A percentile compares a stretch with the other conserved stretches of the same genome.
Conservation (phyloP, 2,888 invertebrate species). For the Meganola albula region DNA sequence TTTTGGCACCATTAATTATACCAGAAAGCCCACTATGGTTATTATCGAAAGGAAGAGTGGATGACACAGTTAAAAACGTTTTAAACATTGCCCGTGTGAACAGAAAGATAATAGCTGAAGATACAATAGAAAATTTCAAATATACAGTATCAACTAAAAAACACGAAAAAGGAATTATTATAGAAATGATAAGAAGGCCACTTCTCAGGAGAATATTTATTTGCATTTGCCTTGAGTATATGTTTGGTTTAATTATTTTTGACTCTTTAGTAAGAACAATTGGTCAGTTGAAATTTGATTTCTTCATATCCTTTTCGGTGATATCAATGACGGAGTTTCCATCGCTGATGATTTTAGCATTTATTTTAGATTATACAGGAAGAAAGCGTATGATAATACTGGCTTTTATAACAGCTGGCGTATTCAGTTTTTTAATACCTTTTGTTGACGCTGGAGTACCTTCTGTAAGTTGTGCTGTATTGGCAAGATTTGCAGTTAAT, state of each 20-base stretch:
- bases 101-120: conserved; percentile 39
- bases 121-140: conserved; percentile 45
- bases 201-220: conserved; percentile 42
- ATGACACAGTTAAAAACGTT: conserved; percentile 46
- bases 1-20: conserved; percentile 45
- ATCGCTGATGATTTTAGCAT: conserved; percentile 45
- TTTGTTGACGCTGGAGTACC: conserved; percentile 41
- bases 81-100: conserved; percentile 42
- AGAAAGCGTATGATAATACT: conserved; percentile 43
- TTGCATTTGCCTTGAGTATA: conserved; percentile 42
- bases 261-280: conserved; percentile 52
- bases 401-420: conserved; percentile 28
- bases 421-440: conserved; percentile 43
- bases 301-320: conserved; percentile 55
- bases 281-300: conserved; percentile 47
- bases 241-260: conserved; percentile 44
- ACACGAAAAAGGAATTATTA: conserved; percentile 27
- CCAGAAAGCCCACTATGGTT: conserved; percentile 63
- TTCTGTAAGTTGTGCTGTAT: conserved; percentile 49
- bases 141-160: conserved; percentile 14
- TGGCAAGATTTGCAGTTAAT: conserved; percentile 52
- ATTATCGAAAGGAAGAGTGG: conserved; percentile 45
- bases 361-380: conserved; percentile 48
- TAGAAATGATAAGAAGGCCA: conserved; percentile 42
- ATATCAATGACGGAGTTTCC: conserved; percentile 57